Percentiles rank a stretch among this genome's conserved stretches.
phyloP scores from a whole-genome alignment of 2,113 vertebrate genomes.

The Daubentonia madagascariensis region DNA sequence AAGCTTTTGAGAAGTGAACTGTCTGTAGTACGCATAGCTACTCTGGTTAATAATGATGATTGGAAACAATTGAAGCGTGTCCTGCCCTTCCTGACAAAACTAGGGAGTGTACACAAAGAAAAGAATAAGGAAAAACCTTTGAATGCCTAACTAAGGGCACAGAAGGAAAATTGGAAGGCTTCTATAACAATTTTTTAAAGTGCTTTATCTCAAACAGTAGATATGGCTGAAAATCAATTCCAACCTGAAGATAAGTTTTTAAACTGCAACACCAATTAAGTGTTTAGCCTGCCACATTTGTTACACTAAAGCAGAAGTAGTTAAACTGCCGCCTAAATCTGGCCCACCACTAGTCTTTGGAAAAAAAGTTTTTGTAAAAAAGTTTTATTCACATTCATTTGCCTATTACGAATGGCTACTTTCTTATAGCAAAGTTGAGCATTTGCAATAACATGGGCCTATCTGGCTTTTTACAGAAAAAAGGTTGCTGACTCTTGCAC shows the following conservation, averaged over 20 bases:
- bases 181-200: neutral
- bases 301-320: neutral
- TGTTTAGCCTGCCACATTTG: neutral
- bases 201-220: neutral
- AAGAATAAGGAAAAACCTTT: neutral
- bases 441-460: neutral
- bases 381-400: neutral
- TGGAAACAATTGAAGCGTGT: neutral
- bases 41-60: neutral
- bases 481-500: neutral
- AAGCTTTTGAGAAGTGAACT: neutral
- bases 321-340: neutral
- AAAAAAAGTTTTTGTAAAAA: neutral
- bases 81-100: neutral
- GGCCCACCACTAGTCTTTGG: neutral
- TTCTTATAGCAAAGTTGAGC: neutral
- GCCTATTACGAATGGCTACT: neutral
- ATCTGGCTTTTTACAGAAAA: neutral
- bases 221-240: neutral
- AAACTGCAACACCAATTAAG: neutral
- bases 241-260: neutral
- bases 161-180: neutral
- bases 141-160: neutral
- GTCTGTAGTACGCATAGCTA: neutral
- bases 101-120: neutral